Conservation (phyloP, 2,113 vertebrate genomes). For the Coreoperca whiteheadi region DNA sequence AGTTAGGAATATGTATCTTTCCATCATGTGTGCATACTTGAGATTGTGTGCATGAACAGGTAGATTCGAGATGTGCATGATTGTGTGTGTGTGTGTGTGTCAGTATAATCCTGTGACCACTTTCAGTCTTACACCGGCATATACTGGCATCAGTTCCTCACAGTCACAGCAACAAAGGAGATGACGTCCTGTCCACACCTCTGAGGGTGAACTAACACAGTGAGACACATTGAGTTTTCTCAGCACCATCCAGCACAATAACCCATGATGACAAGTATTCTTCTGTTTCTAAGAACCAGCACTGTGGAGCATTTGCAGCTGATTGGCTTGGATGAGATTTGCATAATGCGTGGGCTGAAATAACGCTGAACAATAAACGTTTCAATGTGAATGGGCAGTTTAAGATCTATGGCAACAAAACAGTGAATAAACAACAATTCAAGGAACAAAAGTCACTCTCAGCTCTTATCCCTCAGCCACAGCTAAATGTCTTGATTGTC, state of each 20-base stretch:
- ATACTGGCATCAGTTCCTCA: conserved; percentile 42
- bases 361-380: conserved; percentile 62
- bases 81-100: conserved; percentile 3
- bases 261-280: conserved; percentile 55
- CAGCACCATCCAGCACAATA: conserved; percentile 16
- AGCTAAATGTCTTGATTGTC: conserved; percentile 58
- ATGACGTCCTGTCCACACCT: conserved; percentile 50
- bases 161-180: conserved; percentile 31
- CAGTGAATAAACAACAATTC: conserved; percentile 62
- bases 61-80: conserved; percentile 7
- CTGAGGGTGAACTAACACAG: conserved; percentile 18
- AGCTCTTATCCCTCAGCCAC: conserved; percentile 43
- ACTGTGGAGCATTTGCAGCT: conserved; percentile 44
- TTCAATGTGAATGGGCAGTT: conserved; percentile 61
- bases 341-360: conserved; percentile 66
- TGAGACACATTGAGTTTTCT: conserved; percentile 22
- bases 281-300: conserved; percentile 38
- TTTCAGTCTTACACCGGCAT: conserved; percentile 21
- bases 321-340: conserved; percentile 62
- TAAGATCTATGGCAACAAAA: conserved; percentile 73
- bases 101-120: conserved; percentile 2
- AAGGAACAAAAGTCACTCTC: conserved; percentile 64
- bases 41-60: neutral
- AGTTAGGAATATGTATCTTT: conserved; percentile 12
- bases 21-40: conserved; percentile 22